These are phyloP conservation scores for Mobula birostris DNA, from an alignment of 2,113 vertebrate genomes.

Conservation along the genomic window DNA sequence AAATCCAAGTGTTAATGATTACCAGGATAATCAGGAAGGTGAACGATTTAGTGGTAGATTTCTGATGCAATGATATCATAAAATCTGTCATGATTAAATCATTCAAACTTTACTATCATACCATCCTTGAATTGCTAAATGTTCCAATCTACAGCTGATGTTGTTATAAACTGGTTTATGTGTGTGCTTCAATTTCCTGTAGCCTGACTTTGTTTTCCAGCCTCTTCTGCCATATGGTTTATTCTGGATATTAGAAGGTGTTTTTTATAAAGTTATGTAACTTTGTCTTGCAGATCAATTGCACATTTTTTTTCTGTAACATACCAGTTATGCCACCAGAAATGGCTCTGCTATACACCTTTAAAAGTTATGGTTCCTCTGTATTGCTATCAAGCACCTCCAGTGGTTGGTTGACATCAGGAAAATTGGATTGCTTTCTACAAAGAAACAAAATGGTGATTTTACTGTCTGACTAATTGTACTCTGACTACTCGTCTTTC, in stretches of 20 bases:
- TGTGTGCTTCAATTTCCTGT: not conserved
- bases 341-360: too few relatives aligned
- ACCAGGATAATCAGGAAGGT: not conserved
- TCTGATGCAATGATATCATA: not conserved
- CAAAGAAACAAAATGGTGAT: too few relatives aligned
- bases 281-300: not conserved
- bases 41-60: not conserved
- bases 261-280: not conserved
- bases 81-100: constrained; percentile 13
- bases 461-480: too few relatives aligned
- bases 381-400: too few relatives aligned
- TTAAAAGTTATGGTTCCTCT: too few relatives aligned
- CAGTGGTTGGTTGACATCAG: too few relatives aligned
- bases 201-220: not conserved
- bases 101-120: not conserved
- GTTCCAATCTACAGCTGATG: not conserved
- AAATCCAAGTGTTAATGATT: constrained; percentile 19
- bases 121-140: not conserved
- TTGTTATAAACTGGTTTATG: not conserved
- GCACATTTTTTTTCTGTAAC: not conserved
- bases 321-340: not conserved
- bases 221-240: not conserved
- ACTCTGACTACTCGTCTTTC: too few relatives aligned
- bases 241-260: constrained; percentile 3
- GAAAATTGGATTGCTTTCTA: too few relatives aligned